Evolutionary conservation across 2,888 invertebrate genomes (phyloP).

Genomic region (Drosophila pegasa): DNA sequence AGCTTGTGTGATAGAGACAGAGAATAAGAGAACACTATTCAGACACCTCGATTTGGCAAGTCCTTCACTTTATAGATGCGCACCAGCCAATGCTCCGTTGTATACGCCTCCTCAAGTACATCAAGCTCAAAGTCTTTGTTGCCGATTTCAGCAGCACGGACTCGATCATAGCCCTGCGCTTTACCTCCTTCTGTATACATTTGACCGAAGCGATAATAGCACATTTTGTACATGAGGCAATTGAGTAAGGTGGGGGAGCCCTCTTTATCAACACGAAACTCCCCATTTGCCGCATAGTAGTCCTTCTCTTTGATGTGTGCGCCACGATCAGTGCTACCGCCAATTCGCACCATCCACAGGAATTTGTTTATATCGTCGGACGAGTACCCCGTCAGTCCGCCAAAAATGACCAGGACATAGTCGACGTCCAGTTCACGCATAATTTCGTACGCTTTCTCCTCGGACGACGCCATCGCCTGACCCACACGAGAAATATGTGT

Average conservation of each 20-base stretch:
- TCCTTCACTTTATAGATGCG: slow-evolving; percentile 99
- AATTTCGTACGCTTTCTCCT: slow-evolving; percentile 98
- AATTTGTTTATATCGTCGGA: slow-evolving; percentile 99
- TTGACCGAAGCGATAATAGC: slow-evolving; percentile 98
- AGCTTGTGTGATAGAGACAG: not conserved
- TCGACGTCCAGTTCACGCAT: slow-evolving; percentile 99
- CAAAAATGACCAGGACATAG: slow-evolving; percentile 99
- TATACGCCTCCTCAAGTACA: slow-evolving; percentile 99
- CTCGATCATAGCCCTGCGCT: slow-evolving; percentile 98
- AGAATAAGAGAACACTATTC: slow-evolving; percentile 70
- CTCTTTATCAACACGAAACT: slow-evolving; percentile 98
- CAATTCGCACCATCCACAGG: slow-evolving; percentile 99
- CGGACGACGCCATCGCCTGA: slow-evolving; percentile 98
- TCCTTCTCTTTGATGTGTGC: slow-evolving; percentile 98
- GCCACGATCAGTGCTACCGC: slow-evolving; percentile 97
- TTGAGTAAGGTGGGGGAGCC: slow-evolving; percentile 96
- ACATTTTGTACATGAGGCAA: slow-evolving; percentile 99
- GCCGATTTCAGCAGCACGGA: slow-evolving; percentile 98
- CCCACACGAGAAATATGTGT: slow-evolving; percentile 99
- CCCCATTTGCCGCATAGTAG: slow-evolving; percentile 97
- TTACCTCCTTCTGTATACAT: slow-evolving; percentile 97
- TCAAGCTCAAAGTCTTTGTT: slow-evolving; percentile 99
- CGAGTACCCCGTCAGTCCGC: slow-evolving; percentile 99
- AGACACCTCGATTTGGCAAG: slow-evolving; percentile 94
- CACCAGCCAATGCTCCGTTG: slow-evolving; percentile 99